A percentile compares a stretch with the other conserved stretches of the same genome.
These are phyloP conservation scores for Glossophaga mutica DNA, from an alignment of 2,797 vertebrate species.

Conservation along the genomic window DNA sequence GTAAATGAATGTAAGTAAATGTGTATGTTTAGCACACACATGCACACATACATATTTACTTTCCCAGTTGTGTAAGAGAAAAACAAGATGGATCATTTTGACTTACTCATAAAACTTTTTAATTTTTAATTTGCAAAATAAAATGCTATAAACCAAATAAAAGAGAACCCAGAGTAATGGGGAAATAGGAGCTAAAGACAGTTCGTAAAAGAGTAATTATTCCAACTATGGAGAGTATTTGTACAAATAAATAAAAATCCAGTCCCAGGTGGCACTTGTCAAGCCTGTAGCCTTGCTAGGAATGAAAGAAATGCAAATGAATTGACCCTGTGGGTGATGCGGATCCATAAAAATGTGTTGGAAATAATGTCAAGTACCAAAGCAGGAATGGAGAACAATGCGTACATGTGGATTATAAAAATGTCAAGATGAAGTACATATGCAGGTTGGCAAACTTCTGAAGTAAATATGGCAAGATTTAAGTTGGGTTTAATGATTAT, in stretches of 20 bases:
- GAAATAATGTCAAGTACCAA: background rate
- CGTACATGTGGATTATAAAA: background rate
- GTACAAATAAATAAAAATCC: constrained; percentile 26
- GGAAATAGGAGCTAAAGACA: background rate
- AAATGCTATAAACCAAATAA: background rate
- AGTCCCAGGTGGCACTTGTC: background rate
- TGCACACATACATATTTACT: background rate
- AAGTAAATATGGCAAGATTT: background rate
- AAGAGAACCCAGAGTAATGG: background rate
- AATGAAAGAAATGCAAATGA: background rate
- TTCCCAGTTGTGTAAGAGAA: background rate
- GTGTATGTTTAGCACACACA: background rate
- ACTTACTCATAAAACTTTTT: constrained; percentile 17
- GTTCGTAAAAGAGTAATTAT: background rate
- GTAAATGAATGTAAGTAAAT: background rate
- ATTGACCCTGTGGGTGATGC: background rate
- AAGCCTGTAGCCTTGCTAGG: background rate
- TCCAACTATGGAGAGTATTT: background rate
- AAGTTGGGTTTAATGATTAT: background rate
- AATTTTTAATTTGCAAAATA: constrained; percentile 39
- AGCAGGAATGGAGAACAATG: background rate
- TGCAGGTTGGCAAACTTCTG: background rate
- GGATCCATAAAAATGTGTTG: background rate
- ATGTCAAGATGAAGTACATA: background rate
- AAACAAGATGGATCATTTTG: constrained; percentile 1